A percentile compares a stretch with the other conserved stretches of the same genome.
phyloP scores from a whole-genome alignment of 2,888 invertebrate species.

The Dendrolimus houi region DNA sequence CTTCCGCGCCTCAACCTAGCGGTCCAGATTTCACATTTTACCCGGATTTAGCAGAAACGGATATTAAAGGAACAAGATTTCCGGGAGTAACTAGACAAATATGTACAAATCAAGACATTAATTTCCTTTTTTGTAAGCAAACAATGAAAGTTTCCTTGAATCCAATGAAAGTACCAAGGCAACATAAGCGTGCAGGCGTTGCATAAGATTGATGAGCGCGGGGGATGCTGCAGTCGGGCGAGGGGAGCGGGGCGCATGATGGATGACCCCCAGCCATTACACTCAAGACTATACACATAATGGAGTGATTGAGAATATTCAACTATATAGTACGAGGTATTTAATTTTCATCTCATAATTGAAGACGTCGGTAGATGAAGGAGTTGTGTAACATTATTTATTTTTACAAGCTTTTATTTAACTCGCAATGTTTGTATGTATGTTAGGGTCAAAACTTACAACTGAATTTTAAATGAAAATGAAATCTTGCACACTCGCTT shows the following conservation, averaged over 20 bases:
- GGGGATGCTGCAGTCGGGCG: constrained; percentile 13
- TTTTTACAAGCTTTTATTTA: no score
- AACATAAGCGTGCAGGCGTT: constrained; percentile 43
- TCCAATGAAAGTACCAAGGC: constrained; percentile 44
- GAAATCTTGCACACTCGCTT: no score
- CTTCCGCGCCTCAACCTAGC: no score
- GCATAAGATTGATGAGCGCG: constrained; percentile 59
- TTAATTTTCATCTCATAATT: constrained; percentile 1
- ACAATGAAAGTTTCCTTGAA: constrained; percentile 5
- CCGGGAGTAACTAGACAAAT: no score
- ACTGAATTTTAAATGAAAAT: no score
- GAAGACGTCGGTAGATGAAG: neutral
- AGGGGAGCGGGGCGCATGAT: constrained; percentile 22
- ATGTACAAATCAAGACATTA: no score
- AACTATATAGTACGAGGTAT: constrained; percentile 4
- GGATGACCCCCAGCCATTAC: constrained; percentile 41
- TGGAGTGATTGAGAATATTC: constrained; percentile 1
- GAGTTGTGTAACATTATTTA: no score
- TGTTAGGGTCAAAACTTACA: no score
- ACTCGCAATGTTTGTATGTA: no score
- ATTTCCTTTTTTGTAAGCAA: neutral
- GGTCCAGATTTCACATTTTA: no score
- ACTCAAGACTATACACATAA: constrained; percentile 18
- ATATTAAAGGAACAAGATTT: no score
- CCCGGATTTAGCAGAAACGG: no score